Evolutionary conservation across 2,888 invertebrate genomes (phyloP).

Genomic region (Pollenia amentaria): DNA sequence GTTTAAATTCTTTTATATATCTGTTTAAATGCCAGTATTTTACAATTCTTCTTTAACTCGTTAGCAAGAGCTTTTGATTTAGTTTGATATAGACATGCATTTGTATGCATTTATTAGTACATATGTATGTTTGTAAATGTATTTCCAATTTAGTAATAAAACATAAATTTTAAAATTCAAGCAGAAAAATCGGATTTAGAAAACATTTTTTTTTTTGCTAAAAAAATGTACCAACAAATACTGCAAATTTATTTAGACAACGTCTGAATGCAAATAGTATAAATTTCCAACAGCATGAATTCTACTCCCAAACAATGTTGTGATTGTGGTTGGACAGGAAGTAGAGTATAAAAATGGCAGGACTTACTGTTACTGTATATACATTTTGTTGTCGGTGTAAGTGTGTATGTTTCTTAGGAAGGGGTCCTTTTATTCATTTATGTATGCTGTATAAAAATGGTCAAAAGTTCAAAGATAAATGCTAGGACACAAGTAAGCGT

Average conservation of each 20-base stretch:
- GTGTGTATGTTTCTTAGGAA: not conserved
- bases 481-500: not conserved
- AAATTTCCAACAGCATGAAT: conserved; percentile 16
- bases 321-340: conserved; percentile 17
- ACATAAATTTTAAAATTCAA: not conserved
- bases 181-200: conserved; percentile 11
- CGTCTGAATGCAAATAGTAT: conserved; percentile 15
- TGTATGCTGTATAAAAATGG: conserved; percentile 32
- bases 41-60: too few species aligned
- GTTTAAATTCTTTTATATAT: too few species aligned
- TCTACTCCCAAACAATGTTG: not conserved
- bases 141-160: not conserved
- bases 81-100: too few species aligned
- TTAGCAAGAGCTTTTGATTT: too few species aligned
- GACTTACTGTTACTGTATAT: conserved; percentile 2
- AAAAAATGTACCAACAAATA: not conserved
- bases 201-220: not conserved
- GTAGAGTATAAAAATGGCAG: conserved; percentile 31
- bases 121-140: not conserved
- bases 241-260: conserved; percentile 20
- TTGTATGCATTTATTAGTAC: not conserved
- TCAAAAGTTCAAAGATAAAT: conserved; percentile 66
- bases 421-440: not conserved
- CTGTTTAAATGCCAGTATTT: too few species aligned
- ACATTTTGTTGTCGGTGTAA: not conserved